phyloP scores from a whole-genome alignment of 2,888 invertebrate species.

The Lepeophtheirus nordmannii region DNA sequence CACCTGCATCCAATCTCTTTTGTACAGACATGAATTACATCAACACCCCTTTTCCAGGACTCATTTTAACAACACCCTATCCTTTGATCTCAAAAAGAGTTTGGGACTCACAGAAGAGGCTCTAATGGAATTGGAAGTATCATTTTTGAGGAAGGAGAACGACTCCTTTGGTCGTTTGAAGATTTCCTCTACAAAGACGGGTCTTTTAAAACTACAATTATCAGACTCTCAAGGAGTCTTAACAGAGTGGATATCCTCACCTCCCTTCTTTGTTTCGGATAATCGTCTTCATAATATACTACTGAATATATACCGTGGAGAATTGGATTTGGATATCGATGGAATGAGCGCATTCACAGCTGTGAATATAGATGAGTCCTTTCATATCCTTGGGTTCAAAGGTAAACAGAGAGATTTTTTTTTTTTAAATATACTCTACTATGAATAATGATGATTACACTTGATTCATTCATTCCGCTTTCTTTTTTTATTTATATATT shows the following conservation, averaged over 20 bases:
- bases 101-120: neutral
- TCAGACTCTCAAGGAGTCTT: neutral
- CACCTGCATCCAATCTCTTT: too few relatives aligned
- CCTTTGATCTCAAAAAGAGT: neutral
- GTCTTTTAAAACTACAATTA: neutral
- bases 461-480: too few relatives aligned
- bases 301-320: conserved; percentile 1
- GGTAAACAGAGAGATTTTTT: neutral
- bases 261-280: conserved; percentile 4
- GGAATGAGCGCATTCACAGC: neutral
- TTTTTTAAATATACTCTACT: too few relatives aligned
- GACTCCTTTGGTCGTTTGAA: neutral
- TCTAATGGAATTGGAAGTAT: neutral
- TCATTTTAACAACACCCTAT: neutral
- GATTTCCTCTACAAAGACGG: neutral
- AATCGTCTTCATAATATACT: neutral
- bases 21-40: too few relatives aligned
- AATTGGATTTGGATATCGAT: neutral
- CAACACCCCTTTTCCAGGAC: neutral
- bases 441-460: too few relatives aligned
- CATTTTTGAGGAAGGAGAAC: neutral
- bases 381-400: conserved; percentile 4
- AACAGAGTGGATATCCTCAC: neutral
- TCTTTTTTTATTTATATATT: too few relatives aligned
- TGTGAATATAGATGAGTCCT: neutral